Evolutionary conservation across 2,888 invertebrate genomes (phyloP).

Genomic region (Eupithecia centaureata): DNA sequence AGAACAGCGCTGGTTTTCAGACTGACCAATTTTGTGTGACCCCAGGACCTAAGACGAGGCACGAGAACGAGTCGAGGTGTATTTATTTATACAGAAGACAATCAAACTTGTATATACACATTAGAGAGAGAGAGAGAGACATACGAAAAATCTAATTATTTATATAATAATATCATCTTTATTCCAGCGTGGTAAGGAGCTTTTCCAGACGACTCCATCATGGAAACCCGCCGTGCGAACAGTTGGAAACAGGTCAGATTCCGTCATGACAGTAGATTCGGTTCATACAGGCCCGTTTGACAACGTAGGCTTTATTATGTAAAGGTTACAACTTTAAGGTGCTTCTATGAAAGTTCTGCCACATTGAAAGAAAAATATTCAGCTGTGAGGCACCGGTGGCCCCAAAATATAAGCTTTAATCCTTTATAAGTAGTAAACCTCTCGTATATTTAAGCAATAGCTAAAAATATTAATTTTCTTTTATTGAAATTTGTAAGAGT

Average conservation of each 20-base stretch:
- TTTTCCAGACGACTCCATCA: slow-evolving; percentile 77
- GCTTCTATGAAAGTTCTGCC: neutral
- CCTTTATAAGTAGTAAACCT: too few relatives aligned
- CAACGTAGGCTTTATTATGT: slow-evolving; percentile 62
- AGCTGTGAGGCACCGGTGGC: neutral
- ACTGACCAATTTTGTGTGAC: too few relatives aligned
- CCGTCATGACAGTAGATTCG: slow-evolving; percentile 54
- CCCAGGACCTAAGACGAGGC: too few relatives aligned
- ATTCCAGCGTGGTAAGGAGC: slow-evolving; percentile 77
- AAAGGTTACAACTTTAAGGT: slow-evolving; percentile 16
- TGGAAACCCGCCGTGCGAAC: slow-evolving; percentile 75
- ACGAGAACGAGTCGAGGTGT: too few relatives aligned
- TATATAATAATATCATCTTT: neutral
- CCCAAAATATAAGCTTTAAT: neutral
- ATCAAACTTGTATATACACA: too few relatives aligned
- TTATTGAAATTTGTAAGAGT: neutral
- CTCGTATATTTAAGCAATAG: too few relatives aligned
- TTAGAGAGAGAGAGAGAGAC: too few relatives aligned
- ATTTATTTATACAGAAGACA: too few relatives aligned
- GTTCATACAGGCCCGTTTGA: slow-evolving; percentile 54
- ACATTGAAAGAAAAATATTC: neutral
- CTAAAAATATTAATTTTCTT: neutral
- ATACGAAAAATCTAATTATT: too few relatives aligned
- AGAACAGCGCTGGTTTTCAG: too few relatives aligned
- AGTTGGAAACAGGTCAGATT: slow-evolving; percentile 49